These are phyloP conservation scores for Rhopalosiphum padi DNA, from an alignment of 1,140 invertebrate species.

Conservation along the genomic window DNA sequence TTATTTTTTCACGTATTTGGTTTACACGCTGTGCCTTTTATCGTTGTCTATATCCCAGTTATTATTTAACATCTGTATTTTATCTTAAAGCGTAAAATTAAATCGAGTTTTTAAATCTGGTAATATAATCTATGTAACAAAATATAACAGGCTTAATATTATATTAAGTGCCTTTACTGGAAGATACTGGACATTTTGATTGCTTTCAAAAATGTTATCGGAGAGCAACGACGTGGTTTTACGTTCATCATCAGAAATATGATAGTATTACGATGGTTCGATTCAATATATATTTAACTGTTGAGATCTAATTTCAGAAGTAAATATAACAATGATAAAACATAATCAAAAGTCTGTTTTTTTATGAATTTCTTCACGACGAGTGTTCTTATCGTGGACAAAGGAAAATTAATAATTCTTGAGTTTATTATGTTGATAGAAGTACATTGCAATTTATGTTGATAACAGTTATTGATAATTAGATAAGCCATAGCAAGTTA, in stretches of 20 bases:
- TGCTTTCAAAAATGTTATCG: slow-evolving; percentile 32
- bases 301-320: slow-evolving; percentile 10
- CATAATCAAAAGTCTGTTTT: background rate
- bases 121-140: background rate
- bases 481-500: background rate
- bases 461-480: background rate
- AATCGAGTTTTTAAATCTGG: background rate
- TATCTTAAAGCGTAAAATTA: background rate
- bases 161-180: background rate
- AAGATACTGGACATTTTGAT: slow-evolving; percentile 6
- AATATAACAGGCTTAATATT: background rate
- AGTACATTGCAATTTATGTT: background rate
- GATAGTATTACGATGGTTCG: background rate
- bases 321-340: background rate
- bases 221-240: background rate
- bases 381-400: background rate
- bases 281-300: background rate
- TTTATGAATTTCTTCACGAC: background rate
- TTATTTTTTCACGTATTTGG: background rate
- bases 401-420: background rate
- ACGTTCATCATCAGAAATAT: background rate
- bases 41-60: background rate
- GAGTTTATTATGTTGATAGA: background rate
- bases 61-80: slow-evolving; percentile 10
- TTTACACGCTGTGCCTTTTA: background rate